phyloP scores from a whole-genome alignment of 2,113 vertebrate genomes.

The Megaceryle torquata region DNA sequence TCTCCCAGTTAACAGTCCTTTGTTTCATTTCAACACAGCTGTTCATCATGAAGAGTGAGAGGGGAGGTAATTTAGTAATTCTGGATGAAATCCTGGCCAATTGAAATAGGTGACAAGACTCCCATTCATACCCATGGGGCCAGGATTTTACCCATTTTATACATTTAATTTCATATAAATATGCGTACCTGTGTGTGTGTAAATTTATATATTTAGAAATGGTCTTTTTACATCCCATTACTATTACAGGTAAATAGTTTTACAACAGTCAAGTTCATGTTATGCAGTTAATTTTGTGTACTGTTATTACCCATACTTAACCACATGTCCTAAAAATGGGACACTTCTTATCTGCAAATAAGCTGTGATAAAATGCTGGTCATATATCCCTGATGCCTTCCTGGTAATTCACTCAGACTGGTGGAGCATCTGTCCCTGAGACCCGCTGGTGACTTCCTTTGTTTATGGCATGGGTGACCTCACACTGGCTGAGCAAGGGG shows the following conservation, averaged over 20 bases:
- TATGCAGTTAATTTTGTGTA: not conserved
- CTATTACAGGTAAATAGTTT: not conserved
- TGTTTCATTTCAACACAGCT: constrained; percentile 61
- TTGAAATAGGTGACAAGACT: constrained; percentile 49
- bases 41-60: constrained; percentile 39
- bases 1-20: constrained; percentile 38
- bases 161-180: not conserved
- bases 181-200: not conserved
- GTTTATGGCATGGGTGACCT: not conserved
- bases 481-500: fast-evolving
- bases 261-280: not conserved
- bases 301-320: not conserved
- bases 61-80: constrained; percentile 62
- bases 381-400: fast-evolving
- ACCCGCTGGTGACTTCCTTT: not conserved
- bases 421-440: not conserved
- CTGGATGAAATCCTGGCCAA: constrained; percentile 40
- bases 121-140: not conserved
- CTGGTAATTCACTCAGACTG: not conserved
- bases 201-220: not conserved
- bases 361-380: not conserved
- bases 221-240: not conserved
- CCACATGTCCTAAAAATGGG: not conserved
- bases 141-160: constrained; percentile 18
- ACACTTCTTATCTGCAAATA: not conserved